Evolutionary conservation across 2,113 vertebrate genomes (phyloP), one percentile per base, ranked within the genome.

Genomic region (Anseranas semipalmata): DNA sequence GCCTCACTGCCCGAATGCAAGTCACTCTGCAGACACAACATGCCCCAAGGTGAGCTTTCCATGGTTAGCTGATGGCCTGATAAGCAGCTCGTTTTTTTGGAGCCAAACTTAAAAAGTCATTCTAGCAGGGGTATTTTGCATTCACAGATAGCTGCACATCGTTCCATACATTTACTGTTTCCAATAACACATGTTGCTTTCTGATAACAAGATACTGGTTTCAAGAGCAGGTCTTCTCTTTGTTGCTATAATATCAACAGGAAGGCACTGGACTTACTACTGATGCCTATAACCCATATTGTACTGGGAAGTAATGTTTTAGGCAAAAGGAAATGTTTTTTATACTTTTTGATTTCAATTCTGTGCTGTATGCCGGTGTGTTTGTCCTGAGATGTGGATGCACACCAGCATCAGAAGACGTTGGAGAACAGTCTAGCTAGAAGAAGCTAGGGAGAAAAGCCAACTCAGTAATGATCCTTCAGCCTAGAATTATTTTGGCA

Each of bases 11-110:
- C 4, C 13, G 88, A 65, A 60, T 27, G 72, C 85, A 6, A 79
- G 39, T 20, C 53, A 0, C 67, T 85, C 74, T 8, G 71, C 84
- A 92, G 96, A 85, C 87, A 85, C 56, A 93, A 87, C 84, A 76
- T 92, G 81, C 73, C 92, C 90, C 70, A 85, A 13, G 92, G 95
- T 82, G 90, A 91, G 96, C 73, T 93, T 75, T 96, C 83, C 70
- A 20, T 43, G 4, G 4, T 84, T 65, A 79, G 73, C 76, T 72
- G 80, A 28, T 58, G 52, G 73, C 6, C 76, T 82, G 96, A 95
- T 95, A 94, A 95, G 84, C 83, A 95, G 89, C 60, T 90, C 24
- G 0, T 0, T 72, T 68, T 77, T 91, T 63, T 72, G 25, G 77
- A 91, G 32, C 33, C 12, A 6, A 65, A 13, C 70, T 68, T 37